phyloP scores from a whole-genome alignment of 2,113 vertebrate genomes.

The Canis aureus region DNA sequence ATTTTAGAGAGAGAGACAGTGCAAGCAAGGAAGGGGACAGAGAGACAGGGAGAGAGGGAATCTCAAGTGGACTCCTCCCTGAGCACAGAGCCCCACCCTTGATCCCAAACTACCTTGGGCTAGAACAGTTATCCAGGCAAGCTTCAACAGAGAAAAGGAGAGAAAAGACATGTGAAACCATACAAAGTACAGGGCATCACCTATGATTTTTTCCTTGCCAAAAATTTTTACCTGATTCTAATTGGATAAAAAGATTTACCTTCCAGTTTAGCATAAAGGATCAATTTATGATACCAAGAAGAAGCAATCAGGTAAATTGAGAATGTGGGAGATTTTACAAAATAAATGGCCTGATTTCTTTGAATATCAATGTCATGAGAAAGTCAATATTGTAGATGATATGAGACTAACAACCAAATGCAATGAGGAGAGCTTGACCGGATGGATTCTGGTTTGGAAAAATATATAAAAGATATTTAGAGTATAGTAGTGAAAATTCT shows the following conservation, averaged over 20 bases:
- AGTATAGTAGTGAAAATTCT: not conserved
- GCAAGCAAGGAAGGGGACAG: not conserved
- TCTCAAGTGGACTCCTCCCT: not conserved
- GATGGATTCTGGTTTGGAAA: not conserved
- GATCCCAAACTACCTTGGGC: not conserved
- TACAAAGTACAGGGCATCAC: not conserved
- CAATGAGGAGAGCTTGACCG: not conserved
- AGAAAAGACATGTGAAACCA: not conserved
- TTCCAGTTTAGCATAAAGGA: not conserved
- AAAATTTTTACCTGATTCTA: not conserved
- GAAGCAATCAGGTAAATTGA: not conserved
- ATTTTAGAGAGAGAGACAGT: not conserved
- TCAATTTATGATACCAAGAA: not conserved
- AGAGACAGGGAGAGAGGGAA: not conserved
- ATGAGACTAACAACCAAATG: not conserved
- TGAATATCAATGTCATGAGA: not conserved
- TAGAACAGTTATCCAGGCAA: not conserved
- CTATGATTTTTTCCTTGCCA: not conserved
- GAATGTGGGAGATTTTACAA: not conserved
- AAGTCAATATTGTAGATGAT: not conserved
- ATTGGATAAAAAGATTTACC: not conserved
- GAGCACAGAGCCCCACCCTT: not conserved
- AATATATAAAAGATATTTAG: not conserved
- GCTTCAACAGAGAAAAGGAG: not conserved
- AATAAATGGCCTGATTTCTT: not conserved